A percentile compares a stretch with the other conserved stretches of the same genome.
Evolutionary conservation across 2,113 vertebrate genomes (phyloP).

Genomic region (Percina caprodes): DNA sequence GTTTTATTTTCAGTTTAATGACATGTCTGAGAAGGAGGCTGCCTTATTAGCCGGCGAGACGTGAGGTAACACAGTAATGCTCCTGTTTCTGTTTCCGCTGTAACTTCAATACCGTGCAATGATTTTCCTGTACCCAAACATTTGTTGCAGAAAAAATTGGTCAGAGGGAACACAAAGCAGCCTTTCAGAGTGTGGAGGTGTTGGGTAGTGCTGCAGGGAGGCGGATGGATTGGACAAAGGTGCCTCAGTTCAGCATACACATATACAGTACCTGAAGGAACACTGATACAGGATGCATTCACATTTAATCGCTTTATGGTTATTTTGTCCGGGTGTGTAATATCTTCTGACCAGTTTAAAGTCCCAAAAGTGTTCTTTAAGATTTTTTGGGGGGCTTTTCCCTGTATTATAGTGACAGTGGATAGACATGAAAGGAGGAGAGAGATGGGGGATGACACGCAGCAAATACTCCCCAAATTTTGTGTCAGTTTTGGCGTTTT

Average conservation of each 20-base stretch:
- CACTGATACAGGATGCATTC: slow-evolving; percentile 1
- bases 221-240: slow-evolving; percentile 38
- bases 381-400: too few species aligned
- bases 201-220: slow-evolving; percentile 28
- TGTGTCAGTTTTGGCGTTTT: too few species aligned
- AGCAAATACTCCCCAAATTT: too few species aligned
- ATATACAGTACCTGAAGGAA: not conserved
- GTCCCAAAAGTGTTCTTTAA: too few species aligned
- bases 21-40: not conserved
- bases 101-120: slow-evolving; percentile 16
- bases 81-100: slow-evolving; percentile 10
- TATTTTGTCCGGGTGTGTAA: not conserved
- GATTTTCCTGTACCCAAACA: slow-evolving; percentile 50
- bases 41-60: slow-evolving; percentile 1
- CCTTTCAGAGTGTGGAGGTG: slow-evolving; percentile 54
- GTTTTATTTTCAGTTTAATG: not conserved
- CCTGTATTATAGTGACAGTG: too few species aligned
- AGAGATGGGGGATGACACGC: too few species aligned
- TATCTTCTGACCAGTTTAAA: not conserved
- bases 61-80: slow-evolving; percentile 6
- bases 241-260: slow-evolving; percentile 49
- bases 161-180: slow-evolving; percentile 52
- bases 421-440: too few species aligned
- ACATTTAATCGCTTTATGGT: not conserved
- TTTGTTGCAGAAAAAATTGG: slow-evolving; percentile 31